A percentile compares a stretch with the other conserved stretches of the same genome.
Evolutionary conservation across 2,113 vertebrate genomes (phyloP).

Genomic region (Notarius quadriscutis): DNA sequence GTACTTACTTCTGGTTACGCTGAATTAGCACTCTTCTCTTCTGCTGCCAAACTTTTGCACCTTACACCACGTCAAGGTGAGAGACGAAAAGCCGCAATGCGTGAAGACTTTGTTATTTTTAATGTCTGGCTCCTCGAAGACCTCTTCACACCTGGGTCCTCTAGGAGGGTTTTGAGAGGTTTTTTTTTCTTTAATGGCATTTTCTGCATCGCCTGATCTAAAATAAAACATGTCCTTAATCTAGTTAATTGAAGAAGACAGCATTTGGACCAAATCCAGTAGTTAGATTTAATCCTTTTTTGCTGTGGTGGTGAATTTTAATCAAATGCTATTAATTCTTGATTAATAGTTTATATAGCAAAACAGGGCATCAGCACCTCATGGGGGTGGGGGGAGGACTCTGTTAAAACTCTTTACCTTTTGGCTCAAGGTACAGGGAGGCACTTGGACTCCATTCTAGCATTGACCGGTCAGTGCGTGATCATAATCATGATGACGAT

Average conservation of each 20-base stretch:
- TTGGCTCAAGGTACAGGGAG: not conserved
- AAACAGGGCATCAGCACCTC: not conserved
- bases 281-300: constrained; percentile 15
- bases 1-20: constrained; percentile 56
- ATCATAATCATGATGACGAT: constrained; percentile 24
- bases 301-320: not conserved
- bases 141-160: constrained; percentile 12
- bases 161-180: not conserved
- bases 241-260: constrained; percentile 14
- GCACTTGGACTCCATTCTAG: constrained; percentile 52
- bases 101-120: constrained; percentile 51
- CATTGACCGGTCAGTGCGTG: constrained; percentile 45
- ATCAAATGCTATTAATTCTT: constrained; percentile 4
- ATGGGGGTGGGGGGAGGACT: not conserved
- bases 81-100: constrained; percentile 36
- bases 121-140: constrained; percentile 30
- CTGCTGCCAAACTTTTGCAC: constrained; percentile 60
- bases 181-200: not conserved
- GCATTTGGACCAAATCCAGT: constrained; percentile 9
- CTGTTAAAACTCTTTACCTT: not conserved
- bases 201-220: not conserved
- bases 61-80: constrained; percentile 48
- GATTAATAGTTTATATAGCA: not conserved
- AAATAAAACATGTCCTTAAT: not conserved
- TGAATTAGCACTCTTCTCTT: constrained; percentile 57